Evolutionary conservation across 37 sponge, comb jelly and placozoan species (phyloP).

Genomic region (Aplysina aerophoba): DNA sequence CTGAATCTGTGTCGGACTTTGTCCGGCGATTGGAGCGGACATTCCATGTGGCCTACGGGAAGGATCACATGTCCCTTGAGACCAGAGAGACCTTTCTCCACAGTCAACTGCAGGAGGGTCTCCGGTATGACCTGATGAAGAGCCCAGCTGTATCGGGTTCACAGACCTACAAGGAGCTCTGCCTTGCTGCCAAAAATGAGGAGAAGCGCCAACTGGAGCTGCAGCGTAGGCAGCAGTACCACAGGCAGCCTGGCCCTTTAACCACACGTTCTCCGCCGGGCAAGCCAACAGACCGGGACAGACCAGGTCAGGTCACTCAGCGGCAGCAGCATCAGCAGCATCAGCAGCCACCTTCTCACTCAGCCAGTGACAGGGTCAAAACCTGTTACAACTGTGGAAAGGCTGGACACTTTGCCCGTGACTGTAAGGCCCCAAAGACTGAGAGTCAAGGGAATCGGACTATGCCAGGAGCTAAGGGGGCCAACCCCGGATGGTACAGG

Average conservation of each 20-base stretch:
- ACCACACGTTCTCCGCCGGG: not conserved
- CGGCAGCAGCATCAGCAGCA: too few relatives aligned
- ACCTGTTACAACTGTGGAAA: constrained; percentile 30
- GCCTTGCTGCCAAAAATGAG: constrained; percentile 21
- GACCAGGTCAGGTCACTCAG: not conserved
- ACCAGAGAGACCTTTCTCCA: constrained; percentile 32
- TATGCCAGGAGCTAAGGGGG: not conserved
- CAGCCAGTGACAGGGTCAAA: not conserved
- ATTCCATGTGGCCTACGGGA: constrained; percentile 46
- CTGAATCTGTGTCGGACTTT: constrained; percentile 42
- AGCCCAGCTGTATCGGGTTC: constrained; percentile 35
- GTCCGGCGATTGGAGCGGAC: constrained; percentile 39
- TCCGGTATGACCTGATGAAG: not conserved
- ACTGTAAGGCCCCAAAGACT: not conserved
- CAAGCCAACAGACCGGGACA: not conserved
- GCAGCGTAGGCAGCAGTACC: constrained; percentile 25
- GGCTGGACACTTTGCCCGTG: constrained; percentile 6
- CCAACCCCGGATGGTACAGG: not conserved
- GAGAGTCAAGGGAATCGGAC: not conserved
- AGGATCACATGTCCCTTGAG: constrained; percentile 39
- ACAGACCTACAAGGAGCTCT: constrained; percentile 21
- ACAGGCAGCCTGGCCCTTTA: not conserved
- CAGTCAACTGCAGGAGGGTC: constrained; percentile 34
- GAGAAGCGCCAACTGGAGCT: constrained; percentile 36
- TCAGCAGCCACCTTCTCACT: not conserved